Percentiles rank a stretch among this genome's conserved stretches.
phyloP scores from a whole-genome alignment of 1,140 invertebrate genomes.

The Caenorhabditis remanei region DNA sequence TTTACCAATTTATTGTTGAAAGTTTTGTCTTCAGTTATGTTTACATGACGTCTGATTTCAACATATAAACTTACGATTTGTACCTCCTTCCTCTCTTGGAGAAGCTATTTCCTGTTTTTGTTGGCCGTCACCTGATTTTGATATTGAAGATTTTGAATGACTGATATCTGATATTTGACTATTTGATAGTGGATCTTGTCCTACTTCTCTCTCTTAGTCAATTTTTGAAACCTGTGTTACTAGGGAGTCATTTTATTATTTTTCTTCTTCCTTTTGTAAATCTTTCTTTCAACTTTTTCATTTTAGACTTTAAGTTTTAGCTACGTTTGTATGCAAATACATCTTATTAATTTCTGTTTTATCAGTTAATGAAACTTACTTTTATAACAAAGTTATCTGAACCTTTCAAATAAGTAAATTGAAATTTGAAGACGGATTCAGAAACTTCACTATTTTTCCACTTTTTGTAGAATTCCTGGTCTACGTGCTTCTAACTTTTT shows the following conservation, averaged over 20 bases:
- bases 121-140: constrained; percentile 12
- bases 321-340: too few relatives aligned
- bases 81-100: background rate
- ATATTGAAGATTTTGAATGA: constrained; percentile 15
- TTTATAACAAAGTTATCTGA: too few relatives aligned
- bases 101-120: constrained; percentile 12
- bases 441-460: too few relatives aligned
- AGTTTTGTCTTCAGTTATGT: background rate
- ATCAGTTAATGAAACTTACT: too few relatives aligned
- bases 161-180: background rate
- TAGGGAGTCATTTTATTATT: too few relatives aligned
- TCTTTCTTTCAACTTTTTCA: too few relatives aligned
- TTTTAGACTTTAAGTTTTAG: too few relatives aligned
- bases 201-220: background rate
- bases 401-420: too few relatives aligned
- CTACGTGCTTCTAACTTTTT: background rate
- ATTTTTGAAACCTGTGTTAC: too few relatives aligned
- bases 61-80: background rate
- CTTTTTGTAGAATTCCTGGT: background rate
- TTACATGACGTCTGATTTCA: constrained; percentile 3
- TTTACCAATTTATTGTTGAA: constrained; percentile 10
- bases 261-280: too few relatives aligned
- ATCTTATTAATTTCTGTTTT: too few relatives aligned
- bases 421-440: too few relatives aligned
- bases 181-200: background rate